A percentile compares a stretch with the other conserved stretches of the same genome.
These are phyloP conservation scores for Telmatochromis sp. DNA, from an alignment of 2,113 vertebrate species.

Conservation along the genomic window DNA sequence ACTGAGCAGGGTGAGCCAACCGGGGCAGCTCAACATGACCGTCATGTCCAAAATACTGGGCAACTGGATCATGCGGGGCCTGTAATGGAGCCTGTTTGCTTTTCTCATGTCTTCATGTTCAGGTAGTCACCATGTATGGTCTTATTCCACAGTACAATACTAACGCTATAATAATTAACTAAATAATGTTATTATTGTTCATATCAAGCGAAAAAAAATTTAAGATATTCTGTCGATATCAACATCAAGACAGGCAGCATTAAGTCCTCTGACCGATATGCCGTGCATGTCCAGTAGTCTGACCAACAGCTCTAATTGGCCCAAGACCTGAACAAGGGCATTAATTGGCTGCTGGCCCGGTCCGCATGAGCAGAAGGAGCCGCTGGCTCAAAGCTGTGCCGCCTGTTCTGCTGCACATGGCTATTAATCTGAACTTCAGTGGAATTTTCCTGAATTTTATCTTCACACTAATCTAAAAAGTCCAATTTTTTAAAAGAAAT, in stretches of 20 bases:
- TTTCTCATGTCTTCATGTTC: not conserved
- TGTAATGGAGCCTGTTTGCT: not conserved
- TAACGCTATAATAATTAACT: not conserved
- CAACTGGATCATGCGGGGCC: not conserved
- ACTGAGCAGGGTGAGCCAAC: not conserved
- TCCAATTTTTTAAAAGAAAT: not conserved
- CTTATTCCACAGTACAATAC: not conserved
- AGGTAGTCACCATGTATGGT: not conserved
- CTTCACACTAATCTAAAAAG: not conserved
- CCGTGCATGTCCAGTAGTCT: conserved; percentile 10
- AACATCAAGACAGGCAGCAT: not conserved
- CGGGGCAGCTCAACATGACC: not conserved
- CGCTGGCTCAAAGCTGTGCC: conserved; percentile 40
- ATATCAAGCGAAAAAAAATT: not conserved
- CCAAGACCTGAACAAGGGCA: conserved; percentile 35
- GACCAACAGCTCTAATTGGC: conserved; percentile 56
- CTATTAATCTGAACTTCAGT: conserved; percentile 43
- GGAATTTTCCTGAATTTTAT: conserved; percentile 16
- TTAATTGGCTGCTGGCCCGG: conserved; percentile 58
- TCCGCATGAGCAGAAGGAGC: conserved; percentile 49
- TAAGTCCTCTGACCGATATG: not conserved
- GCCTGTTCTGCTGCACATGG: conserved; percentile 57
- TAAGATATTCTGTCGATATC: not conserved
- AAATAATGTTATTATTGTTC: not conserved
- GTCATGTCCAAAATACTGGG: not conserved